Evolutionary conservation across 37 sponge, comb jelly and placozoan species (phyloP).

Genomic region (Aplysina aerophoba): DNA sequence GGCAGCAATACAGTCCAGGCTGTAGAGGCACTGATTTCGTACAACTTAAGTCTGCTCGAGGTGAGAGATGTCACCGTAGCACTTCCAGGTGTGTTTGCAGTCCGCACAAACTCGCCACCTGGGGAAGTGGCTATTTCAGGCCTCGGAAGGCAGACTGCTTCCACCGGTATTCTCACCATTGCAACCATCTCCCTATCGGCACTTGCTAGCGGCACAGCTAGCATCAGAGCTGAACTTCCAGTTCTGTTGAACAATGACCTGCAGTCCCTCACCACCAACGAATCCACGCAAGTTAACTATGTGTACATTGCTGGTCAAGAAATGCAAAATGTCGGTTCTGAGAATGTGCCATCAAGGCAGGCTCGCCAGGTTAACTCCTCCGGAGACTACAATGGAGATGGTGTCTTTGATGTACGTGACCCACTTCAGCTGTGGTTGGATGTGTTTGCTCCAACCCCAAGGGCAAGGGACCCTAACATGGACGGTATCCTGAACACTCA

Average conservation of each 20-base stretch:
- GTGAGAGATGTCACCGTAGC: constrained; percentile 9
- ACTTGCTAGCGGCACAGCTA: neutral
- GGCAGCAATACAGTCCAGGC: constrained; percentile 3
- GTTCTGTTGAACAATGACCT: neutral
- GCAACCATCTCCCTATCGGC: neutral
- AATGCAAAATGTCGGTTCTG: neutral
- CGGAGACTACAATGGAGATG: constrained; percentile 24
- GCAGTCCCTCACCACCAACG: neutral
- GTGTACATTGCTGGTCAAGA: neutral
- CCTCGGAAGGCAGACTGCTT: neutral
- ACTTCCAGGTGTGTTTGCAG: constrained; percentile 18
- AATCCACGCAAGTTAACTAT: neutral
- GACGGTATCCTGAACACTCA: neutral
- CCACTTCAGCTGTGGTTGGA: constrained; percentile 8
- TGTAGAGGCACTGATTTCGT: neutral
- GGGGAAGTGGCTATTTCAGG: constrained; percentile 26
- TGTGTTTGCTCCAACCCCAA: neutral
- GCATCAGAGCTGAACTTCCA: neutral
- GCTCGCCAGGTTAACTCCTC: neutral
- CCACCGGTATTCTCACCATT: neutral
- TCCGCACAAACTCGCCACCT: neutral
- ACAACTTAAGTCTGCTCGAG: neutral
- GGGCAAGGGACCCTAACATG: neutral
- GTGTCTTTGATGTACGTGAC: neutral
- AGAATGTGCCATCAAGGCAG: neutral